Evolutionary conservation across 2,888 invertebrate species (phyloP), one percentile per base, ranked within the genome.

Genomic region (Ypsolopha scabrella): DNA sequence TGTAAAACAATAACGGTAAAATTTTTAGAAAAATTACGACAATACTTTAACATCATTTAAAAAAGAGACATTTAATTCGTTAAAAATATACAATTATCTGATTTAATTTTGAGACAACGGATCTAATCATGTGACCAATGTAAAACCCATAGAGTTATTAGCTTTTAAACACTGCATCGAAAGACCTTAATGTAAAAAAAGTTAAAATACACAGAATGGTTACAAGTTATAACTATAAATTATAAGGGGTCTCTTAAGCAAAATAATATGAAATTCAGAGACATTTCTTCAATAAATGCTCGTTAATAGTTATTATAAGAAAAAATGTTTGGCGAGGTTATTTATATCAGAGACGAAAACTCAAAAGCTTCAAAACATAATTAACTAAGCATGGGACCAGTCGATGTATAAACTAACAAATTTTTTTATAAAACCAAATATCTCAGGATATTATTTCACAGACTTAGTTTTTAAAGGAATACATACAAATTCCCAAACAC

Each of bases 321-420:
- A 13, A 13, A 47, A 37, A 14, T 8, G 9, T 33, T 47, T 37
- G 10, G 47, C 47, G 47, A 47, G 47, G 47, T 36, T 37, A 14
- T 36, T 14, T 14, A 47, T 9, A 47, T 37, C 1, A 13, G 43
- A 14, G 13, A 47, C 13, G 13, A 37, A 7, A 47, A 36, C 47
- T 11, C 47, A 36, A 47, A 11, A 11, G 47, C 47, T 37, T 13
- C 37, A 34, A 37, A 47, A 24, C 24, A 24, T 3, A 8, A 47
- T 13, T 11, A 24, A 47, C 37, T 9, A 47, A 47, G 47, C 47
- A 37, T 47, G 47, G 47, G 47, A 47, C 47, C 47, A 47, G 47
- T 37, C 11, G 14, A 6, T 47, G 13, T 37, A 47, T 11, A 41
- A 41, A 11, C 11, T 41, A 41, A 11, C 6, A 41, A 6, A 43